Percentiles rank a stretch among this genome's conserved stretches.
phyloP scores from a whole-genome alignment of 35 echinoderm and acorn worm species.

The Stichopus chloronotus region DNA sequence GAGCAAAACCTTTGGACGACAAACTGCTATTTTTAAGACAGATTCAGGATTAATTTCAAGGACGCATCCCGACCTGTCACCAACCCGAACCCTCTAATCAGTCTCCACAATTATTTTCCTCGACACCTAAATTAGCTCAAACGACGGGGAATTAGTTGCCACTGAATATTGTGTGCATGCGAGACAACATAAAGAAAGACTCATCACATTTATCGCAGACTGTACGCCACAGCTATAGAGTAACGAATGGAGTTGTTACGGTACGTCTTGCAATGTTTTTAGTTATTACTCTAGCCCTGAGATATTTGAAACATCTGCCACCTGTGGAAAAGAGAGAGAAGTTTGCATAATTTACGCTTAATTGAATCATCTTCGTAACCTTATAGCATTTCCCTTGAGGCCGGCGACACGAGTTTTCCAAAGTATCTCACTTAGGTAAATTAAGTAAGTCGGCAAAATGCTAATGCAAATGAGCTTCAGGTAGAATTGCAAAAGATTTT shows the following conservation, averaged over 20 bases:
- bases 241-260: no score
- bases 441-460: not conserved
- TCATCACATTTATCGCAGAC: not conserved
- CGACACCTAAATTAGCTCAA: not conserved
- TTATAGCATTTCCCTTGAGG: slow-evolving; percentile 3
- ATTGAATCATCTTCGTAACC: slow-evolving; percentile 14
- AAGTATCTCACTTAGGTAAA: slow-evolving; percentile 14
- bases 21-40: not conserved
- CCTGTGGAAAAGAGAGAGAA: not conserved
- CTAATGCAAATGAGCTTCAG: not conserved
- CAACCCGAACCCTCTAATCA: not conserved
- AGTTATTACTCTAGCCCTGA: not conserved
- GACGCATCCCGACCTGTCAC: not conserved
- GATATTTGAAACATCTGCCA: slow-evolving; percentile 15
- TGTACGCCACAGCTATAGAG: not conserved
- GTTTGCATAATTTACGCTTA: slow-evolving; percentile 16
- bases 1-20: no score
- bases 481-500: not conserved
- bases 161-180: no score
- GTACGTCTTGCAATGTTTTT: not conserved
- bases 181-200: not conserved
- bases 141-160: not conserved
- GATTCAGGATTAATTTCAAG: not conserved
- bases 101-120: not conserved
- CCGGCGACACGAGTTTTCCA: not conserved